A percentile compares a stretch with the other conserved stretches of the same genome.
Evolutionary conservation across 2,113 vertebrate genomes (phyloP).

Genomic region (Oenanthe oenanthe): DNA sequence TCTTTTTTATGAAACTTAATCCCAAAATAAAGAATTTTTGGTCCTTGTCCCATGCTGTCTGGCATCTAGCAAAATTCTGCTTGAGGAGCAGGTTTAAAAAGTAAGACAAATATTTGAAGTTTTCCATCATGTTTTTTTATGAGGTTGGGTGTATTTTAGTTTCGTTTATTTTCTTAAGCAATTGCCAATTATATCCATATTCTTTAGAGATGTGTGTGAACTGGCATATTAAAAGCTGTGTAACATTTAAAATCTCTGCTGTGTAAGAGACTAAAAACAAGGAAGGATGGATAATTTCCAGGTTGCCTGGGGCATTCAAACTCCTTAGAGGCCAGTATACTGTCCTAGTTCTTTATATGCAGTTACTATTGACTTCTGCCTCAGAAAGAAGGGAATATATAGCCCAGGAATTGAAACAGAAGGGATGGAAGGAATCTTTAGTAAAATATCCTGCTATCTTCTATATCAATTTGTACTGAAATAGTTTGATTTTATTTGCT

Average conservation of each 20-base stretch:
- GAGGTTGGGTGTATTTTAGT: neutral
- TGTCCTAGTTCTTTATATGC: conserved; percentile 32
- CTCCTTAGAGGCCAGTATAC: neutral
- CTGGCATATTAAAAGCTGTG: neutral
- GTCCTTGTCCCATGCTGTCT: neutral
- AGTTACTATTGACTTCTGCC: neutral
- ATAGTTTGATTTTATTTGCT: neutral
- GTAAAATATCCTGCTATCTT: neutral
- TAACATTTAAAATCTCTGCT: conserved; percentile 12
- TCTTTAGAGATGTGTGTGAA: conserved; percentile 16
- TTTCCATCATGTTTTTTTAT: neutral
- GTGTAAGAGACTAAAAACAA: conserved; percentile 2
- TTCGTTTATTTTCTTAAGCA: conserved; percentile 15
- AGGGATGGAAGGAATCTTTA: neutral
- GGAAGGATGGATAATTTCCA: conserved; percentile 36
- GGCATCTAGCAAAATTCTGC: neutral
- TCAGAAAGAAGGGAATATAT: neutral
- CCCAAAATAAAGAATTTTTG: neutral
- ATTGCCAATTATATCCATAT: neutral
- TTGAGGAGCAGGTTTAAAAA: neutral
- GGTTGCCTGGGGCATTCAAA: conserved; percentile 12
- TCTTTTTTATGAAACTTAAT: neutral
- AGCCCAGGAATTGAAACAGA: neutral
- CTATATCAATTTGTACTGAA: neutral
- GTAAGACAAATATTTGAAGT: conserved; percentile 3